These are phyloP conservation scores for Oopsacas minuta DNA, from an alignment of 37 sponge, comb jelly and placozoan species.

Conservation along the genomic window DNA sequence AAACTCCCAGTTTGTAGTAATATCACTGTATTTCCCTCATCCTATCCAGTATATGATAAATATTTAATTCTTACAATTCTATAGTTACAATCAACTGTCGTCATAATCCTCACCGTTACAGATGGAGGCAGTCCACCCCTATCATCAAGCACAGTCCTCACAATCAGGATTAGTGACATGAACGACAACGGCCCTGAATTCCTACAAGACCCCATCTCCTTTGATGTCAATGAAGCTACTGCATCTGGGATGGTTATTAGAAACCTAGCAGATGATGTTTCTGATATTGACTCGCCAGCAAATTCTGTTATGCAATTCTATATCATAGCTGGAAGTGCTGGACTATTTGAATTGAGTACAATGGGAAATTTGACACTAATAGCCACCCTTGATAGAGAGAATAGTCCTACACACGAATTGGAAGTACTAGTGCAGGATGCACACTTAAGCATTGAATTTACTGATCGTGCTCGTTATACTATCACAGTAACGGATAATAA, in stretches of 20 bases:
- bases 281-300: constrained; percentile 24
- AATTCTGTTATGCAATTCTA: constrained; percentile 23
- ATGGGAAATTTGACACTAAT: constrained; percentile 19
- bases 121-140: constrained; percentile 25
- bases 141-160: constrained; percentile 6
- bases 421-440: neutral
- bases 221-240: constrained; percentile 25
- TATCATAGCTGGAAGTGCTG: neutral
- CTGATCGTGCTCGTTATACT: constrained; percentile 24
- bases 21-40: too few relatives aligned
- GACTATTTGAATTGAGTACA: constrained; percentile 14
- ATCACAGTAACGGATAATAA: constrained; percentile 39
- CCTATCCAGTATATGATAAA: too few relatives aligned
- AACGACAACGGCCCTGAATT: constrained; percentile 70
- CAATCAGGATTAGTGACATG: constrained; percentile 37
- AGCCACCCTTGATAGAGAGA: constrained; percentile 27
- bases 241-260: neutral
- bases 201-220: neutral
- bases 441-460: constrained; percentile 4
- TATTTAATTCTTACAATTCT: too few relatives aligned
- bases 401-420: neutral
- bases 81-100: neutral
- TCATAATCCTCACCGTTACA: neutral
- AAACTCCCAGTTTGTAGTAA: too few relatives aligned
- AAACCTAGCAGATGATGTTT: constrained; percentile 21